Evolutionary conservation across 2,113 vertebrate genomes (phyloP).

Genomic region (Burhinus bistriatus): DNA sequence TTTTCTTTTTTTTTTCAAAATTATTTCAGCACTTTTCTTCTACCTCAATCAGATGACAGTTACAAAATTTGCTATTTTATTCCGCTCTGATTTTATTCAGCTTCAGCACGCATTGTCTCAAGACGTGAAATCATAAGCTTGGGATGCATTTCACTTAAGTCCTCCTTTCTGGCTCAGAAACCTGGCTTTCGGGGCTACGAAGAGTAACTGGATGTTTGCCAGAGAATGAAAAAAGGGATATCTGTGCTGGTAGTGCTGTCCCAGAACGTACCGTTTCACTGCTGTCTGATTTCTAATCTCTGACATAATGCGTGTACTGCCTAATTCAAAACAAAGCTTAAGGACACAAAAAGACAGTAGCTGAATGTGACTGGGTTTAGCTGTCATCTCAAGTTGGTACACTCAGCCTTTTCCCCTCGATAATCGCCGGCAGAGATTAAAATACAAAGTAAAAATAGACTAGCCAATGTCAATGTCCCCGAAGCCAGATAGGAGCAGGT

Average conservation of each 20-base stretch:
- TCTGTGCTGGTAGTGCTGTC: background rate
- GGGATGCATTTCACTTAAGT: background rate
- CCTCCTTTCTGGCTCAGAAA: background rate
- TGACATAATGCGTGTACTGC: background rate
- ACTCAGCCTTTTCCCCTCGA: background rate
- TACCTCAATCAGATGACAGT: background rate
- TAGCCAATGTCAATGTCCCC: background rate
- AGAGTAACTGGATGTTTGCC: background rate
- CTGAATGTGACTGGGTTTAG: background rate
- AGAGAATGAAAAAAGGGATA: background rate
- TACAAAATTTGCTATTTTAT: background rate
- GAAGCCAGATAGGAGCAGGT: background rate
- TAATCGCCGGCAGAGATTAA: background rate
- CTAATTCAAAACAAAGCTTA: background rate
- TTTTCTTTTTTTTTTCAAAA: background rate
- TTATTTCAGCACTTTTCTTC: background rate
- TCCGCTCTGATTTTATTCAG: background rate
- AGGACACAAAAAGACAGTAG: background rate
- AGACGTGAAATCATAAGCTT: background rate
- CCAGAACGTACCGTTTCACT: background rate
- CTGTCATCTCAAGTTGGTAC: background rate
- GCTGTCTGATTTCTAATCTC: background rate
- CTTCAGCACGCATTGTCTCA: background rate
- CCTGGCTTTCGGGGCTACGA: background rate
- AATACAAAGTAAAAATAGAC: background rate